phyloP scores from a whole-genome alignment of 2,888 invertebrate genomes.

The Stenolophus ochropezus region DNA sequence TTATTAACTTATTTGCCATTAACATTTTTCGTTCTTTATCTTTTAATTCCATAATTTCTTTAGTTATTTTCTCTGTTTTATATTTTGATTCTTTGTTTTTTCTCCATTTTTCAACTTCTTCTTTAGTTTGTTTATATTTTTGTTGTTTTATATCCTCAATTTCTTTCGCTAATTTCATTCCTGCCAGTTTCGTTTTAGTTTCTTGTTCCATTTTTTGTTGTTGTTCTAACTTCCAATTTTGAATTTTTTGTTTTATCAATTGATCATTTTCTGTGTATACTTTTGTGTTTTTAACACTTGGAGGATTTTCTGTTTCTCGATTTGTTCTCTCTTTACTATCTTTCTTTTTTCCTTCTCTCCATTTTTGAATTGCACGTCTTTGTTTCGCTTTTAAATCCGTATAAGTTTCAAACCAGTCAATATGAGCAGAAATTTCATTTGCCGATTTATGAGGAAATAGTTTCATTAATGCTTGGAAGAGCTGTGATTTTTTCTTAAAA shows the following conservation, averaged over 20 bases:
- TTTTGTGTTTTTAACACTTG: slow-evolving; percentile 31
- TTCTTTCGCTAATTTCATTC: slow-evolving; percentile 62
- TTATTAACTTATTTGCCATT: slow-evolving; percentile 70
- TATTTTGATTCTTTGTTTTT: slow-evolving; percentile 60
- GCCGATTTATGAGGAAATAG: slow-evolving; percentile 69
- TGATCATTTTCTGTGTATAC: slow-evolving; percentile 19
- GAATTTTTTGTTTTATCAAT: slow-evolving; percentile 64
- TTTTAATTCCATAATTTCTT: slow-evolving; percentile 63
- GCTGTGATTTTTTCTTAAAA: slow-evolving; percentile 66
- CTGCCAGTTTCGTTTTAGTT: slow-evolving; percentile 63
- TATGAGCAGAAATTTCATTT: slow-evolving; percentile 72
- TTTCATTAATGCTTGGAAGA: slow-evolving; percentile 66
- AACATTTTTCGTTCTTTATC: slow-evolving; percentile 63
- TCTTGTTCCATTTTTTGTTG: slow-evolving; percentile 69
- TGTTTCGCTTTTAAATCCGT: slow-evolving; percentile 71
- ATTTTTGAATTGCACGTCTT: slow-evolving; percentile 71
- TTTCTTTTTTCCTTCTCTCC: slow-evolving; percentile 70
- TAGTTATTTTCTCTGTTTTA: slow-evolving; percentile 61
- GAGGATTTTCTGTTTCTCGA: slow-evolving; percentile 59
- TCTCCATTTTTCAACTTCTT: slow-evolving; percentile 66
- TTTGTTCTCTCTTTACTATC: slow-evolving; percentile 42
- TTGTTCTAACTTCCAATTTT: slow-evolving; percentile 67
- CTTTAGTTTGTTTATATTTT: slow-evolving; percentile 66
- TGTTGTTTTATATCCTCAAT: slow-evolving; percentile 65
- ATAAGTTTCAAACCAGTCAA: slow-evolving; percentile 74